Conservation (phyloP, 2,797 vertebrate species). For the Pyrocephalus nanus region DNA sequence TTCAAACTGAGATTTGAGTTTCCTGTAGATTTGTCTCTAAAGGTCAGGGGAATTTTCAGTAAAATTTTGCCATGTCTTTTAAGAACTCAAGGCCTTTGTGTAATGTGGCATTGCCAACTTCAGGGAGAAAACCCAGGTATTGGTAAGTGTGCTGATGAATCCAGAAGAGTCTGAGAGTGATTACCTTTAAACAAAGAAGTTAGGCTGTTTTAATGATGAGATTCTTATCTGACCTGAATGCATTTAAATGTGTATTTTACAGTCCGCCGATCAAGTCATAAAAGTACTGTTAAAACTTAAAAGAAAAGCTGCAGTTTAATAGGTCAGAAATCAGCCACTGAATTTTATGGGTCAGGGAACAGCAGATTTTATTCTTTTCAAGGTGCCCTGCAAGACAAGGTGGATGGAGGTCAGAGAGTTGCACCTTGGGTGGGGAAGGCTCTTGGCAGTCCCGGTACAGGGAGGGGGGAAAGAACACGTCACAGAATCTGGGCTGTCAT, state of each 20-base stretch:
- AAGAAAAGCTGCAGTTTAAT: constrained; percentile 44
- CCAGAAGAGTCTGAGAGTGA: background rate
- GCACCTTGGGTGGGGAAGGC: background rate
- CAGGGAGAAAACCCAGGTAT: background rate
- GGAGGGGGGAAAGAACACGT: background rate
- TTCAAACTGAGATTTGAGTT: background rate
- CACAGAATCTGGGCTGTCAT: background rate
- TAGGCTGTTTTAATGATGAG: constrained; percentile 38
- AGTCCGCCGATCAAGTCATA: constrained; percentile 47
- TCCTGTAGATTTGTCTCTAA: background rate
- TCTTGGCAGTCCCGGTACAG: background rate
- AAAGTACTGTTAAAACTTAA: constrained; percentile 37
- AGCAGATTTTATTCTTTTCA: constrained; percentile 34
- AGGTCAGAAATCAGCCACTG: constrained; percentile 56
- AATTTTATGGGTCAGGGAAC: constrained; percentile 37
- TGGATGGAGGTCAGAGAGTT: background rate
- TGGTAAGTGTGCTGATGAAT: background rate
- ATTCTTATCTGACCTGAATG: constrained; percentile 64
- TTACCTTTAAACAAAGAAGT: constrained; percentile 41
- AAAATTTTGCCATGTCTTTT: background rate
- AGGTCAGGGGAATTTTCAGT: background rate
- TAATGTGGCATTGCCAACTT: accelerated
- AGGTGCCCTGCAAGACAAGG: background rate
- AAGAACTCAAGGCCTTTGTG: background rate
- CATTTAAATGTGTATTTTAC: constrained; percentile 69